Evolutionary conservation across 2,888 invertebrate species (phyloP), one percentile per base, ranked within the genome.

Genomic region (Steinernema scapterisci): DNA sequence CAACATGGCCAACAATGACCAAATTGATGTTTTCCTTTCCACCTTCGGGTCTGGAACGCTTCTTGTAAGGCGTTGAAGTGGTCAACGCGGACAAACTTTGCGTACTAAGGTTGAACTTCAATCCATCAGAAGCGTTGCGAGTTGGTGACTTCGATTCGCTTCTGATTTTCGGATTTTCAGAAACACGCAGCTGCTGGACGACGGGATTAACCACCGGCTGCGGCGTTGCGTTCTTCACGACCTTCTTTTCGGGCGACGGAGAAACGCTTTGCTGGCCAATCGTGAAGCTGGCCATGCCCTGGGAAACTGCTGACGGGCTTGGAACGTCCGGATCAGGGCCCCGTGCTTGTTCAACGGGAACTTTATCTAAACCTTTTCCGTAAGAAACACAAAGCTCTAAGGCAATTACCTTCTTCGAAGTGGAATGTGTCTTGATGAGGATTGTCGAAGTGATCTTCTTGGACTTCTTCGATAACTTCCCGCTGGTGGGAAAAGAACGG

Each of bases 1-100:
- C 99, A 1, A 99, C 99, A 90, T 99, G 99, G 38, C 91, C 99
- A 27, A 87, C 85, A 7, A 88, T 84, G n/a, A 88, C 85, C 73
- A 87, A 73, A 75, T 87, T 88, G 38, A 87, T 77, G 71, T 83
- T 52, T 9, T 81, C 76, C 63, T 84, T 86, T 5, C 70, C 75
- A 16, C 48, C 72, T 2, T 48, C 71, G 2, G 80, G 75, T 9
- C 79, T 51, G 23, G 7, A 5, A 5, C 51, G 46, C 45, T 46
- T 71, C 27, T 71, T 51, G 25, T 44, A 48, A 25, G 46, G 46
- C 23, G 51, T 71, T 16, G 13, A 25, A 3, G 48, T 48, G 43
- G 23, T 11, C 44, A 71, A 25, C 7, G 63, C 63, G 9, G 63
- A 63, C 16, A 63, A 25, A n/a, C 63, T 63, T 5, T 63, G 63